phyloP scores from a whole-genome alignment of 1,140 invertebrate genomes.

The Phthorimaea operculella region DNA sequence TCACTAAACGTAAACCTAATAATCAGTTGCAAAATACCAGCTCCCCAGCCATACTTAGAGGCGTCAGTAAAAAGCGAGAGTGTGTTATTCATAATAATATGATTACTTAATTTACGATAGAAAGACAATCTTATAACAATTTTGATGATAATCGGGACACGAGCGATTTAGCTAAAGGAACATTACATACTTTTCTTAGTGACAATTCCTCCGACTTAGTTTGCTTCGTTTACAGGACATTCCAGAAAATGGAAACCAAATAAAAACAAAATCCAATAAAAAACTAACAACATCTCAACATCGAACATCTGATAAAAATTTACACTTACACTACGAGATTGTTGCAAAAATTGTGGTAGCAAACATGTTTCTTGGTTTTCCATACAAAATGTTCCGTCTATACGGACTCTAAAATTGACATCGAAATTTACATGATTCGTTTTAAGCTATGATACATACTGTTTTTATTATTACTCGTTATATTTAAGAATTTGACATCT shows the following conservation, averaged over 20 bases:
- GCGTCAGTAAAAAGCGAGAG: too few relatives aligned
- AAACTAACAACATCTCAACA: constrained; percentile 42
- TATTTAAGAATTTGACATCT: constrained; percentile 53
- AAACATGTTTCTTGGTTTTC: constrained; percentile 32
- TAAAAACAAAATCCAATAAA: constrained; percentile 22
- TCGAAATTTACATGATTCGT: constrained; percentile 56
- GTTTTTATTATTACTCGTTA: constrained; percentile 20
- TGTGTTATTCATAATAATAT: too few relatives aligned
- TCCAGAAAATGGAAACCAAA: constrained; percentile 9
- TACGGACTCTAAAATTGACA: constrained; percentile 60
- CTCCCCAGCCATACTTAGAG: too few relatives aligned
- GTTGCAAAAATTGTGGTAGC: constrained; percentile 60
- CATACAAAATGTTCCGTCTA: constrained; percentile 52
- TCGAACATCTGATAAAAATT: constrained; percentile 45
- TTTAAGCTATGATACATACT: constrained; percentile 57
- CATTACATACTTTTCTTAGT: too few relatives aligned
- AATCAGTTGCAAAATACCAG: too few relatives aligned
- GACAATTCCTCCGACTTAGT: too few relatives aligned
- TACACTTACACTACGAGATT: constrained; percentile 34
- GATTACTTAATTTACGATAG: too few relatives aligned
- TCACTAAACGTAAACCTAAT: too few relatives aligned
- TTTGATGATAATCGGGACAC: too few relatives aligned
- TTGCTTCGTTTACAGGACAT: too few relatives aligned
- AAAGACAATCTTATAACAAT: too few relatives aligned
- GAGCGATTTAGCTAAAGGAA: too few relatives aligned